Evolutionary conservation across 2,113 vertebrate genomes (phyloP).

Genomic region (Xiphophorus maculatus): DNA sequence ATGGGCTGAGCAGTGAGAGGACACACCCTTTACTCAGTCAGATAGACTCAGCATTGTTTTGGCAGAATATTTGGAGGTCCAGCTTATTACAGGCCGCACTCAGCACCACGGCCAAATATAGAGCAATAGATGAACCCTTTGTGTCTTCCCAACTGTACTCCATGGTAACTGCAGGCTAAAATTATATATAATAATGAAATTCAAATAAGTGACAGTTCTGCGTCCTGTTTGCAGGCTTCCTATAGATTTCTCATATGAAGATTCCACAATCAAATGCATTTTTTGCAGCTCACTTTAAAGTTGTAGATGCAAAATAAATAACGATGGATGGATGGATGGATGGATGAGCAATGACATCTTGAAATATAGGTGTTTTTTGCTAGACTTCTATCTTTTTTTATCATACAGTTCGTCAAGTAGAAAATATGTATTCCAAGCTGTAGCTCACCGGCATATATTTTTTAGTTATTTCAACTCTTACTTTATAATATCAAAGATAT

Average conservation of each 20-base stretch:
- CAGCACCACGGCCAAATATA: slow-evolving; percentile 23
- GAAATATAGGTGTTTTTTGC: too few relatives aligned
- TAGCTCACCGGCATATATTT: neutral
- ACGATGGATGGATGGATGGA: neutral
- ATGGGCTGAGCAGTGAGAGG: slow-evolving; percentile 22
- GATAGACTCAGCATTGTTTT: slow-evolving; percentile 40
- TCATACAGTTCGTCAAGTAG: too few relatives aligned
- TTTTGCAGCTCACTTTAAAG: too few relatives aligned
- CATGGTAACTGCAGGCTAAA: slow-evolving; percentile 20
- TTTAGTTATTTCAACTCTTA: neutral
- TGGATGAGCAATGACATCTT: too few relatives aligned
- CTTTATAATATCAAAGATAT: neutral
- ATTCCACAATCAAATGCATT: too few relatives aligned
- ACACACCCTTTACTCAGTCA: slow-evolving; percentile 15
- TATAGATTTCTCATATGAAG: neutral
- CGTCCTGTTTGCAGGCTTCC: slow-evolving; percentile 19
- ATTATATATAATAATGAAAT: slow-evolving; percentile 25
- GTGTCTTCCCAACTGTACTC: neutral
- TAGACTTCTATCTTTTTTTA: too few relatives aligned
- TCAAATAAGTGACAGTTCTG: neutral
- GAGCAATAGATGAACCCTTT: slow-evolving; percentile 8
- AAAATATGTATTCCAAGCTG: neutral
- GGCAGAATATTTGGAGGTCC: slow-evolving; percentile 33
- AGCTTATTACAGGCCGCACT: slow-evolving; percentile 23
- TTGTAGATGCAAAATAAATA: too few relatives aligned